Conservation (phyloP, 2,113 vertebrate genomes). For the Campylorhamphus procurvoides region DNA sequence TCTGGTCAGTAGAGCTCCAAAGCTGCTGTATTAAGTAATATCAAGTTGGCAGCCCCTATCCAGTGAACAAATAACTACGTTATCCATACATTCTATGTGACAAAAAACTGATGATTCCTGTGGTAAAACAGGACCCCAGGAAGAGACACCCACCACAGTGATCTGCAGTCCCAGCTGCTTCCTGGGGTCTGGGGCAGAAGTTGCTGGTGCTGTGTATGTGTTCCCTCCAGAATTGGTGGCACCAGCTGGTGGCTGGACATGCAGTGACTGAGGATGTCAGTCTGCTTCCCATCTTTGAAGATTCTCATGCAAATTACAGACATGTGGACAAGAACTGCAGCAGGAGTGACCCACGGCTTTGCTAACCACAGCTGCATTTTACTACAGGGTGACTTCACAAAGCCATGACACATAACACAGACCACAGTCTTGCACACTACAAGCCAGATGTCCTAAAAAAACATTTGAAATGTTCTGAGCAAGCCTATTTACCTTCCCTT, state of each 20-base stretch:
- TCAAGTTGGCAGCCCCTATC: background rate
- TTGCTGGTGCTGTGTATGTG: rapidly evolving
- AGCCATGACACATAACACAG: background rate
- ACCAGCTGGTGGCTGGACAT: background rate
- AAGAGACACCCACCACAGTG: rapidly evolving
- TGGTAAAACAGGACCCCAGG: too few relatives aligned
- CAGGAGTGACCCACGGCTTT: background rate
- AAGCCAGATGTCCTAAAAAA: background rate
- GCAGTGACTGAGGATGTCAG: rapidly evolving
- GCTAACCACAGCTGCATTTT: background rate
- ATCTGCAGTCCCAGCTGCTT: background rate
- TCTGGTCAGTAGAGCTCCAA: background rate
- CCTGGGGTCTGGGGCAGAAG: background rate
- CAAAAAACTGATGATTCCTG: background rate
- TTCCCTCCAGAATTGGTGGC: background rate
- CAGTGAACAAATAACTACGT: background rate
- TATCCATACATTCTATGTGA: background rate
- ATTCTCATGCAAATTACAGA: background rate
- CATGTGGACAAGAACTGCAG: background rate
- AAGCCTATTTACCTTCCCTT: background rate
- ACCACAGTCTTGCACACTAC: background rate
- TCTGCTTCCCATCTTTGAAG: background rate
- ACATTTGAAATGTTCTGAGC: background rate
- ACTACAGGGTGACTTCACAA: background rate
- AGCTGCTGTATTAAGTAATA: background rate